Conservation (phyloP, 2,797 vertebrate genomes). For the Sardinella longiceps region DNA sequence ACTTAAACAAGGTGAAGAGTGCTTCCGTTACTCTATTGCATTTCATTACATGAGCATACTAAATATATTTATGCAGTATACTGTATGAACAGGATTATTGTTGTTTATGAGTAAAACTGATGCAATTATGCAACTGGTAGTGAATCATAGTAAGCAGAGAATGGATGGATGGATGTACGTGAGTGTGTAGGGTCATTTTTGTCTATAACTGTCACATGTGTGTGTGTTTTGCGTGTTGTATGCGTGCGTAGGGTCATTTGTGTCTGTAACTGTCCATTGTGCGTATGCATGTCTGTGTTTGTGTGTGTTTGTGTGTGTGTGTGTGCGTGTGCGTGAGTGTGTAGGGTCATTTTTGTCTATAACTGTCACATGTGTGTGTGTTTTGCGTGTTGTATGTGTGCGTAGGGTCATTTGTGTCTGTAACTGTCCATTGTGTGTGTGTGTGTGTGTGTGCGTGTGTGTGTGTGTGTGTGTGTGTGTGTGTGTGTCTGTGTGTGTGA, state of each 20-base stretch:
- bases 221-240: background rate
- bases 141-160: background rate
- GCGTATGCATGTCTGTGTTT: background rate
- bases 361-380: background rate
- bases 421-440: background rate
- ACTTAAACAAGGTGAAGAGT: background rate
- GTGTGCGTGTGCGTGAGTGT: background rate
- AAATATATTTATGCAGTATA: too few species aligned
- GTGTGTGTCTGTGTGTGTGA: constrained; percentile 1
- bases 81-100: background rate
- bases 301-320: background rate
- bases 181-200: background rate
- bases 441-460: background rate
- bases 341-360: background rate
- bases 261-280: background rate
- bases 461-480: constrained; percentile 13
- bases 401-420: background rate
- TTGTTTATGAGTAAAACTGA: background rate
- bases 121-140: background rate
- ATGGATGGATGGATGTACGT: too few species aligned
- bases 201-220: background rate
- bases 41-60: background rate
- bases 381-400: background rate
- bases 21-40: background rate
- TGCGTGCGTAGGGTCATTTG: background rate